Evolutionary conservation across 2,888 invertebrate species (phyloP).

Genomic region (Macrostomum cliftonense): DNA sequence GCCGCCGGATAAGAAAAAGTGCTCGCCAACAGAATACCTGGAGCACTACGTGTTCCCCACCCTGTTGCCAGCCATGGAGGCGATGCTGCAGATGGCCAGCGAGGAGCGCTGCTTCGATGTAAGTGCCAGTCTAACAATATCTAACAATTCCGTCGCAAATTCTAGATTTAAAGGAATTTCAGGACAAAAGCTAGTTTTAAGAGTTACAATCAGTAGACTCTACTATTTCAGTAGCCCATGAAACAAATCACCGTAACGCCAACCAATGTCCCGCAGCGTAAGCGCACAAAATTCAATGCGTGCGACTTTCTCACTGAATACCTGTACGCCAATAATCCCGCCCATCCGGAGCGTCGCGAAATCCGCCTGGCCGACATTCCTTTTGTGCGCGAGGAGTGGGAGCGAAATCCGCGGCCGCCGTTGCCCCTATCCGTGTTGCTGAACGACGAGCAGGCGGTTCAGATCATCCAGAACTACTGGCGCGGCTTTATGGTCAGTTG

Average conservation of each 20-base stretch:
- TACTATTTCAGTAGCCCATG: too few relatives aligned
- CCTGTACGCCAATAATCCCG: constrained; percentile 20
- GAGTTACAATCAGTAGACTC: too few relatives aligned
- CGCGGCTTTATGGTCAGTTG: constrained; percentile 29
- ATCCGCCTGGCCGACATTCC: constrained; percentile 5
- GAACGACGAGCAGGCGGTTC: constrained; percentile 34
- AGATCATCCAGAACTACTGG: constrained; percentile 33
- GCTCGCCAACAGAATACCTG: constrained; percentile 27
- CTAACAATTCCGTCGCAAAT: too few relatives aligned
- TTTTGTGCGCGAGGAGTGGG: constrained; percentile 9
- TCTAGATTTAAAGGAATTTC: too few relatives aligned
- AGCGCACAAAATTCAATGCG: constrained; percentile 36
- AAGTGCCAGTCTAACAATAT: too few relatives aligned
- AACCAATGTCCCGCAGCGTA: constrained; percentile 31
- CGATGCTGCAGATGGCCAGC: constrained; percentile 32
- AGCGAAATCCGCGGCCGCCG: constrained; percentile 25
- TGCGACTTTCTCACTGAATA: constrained; percentile 33
- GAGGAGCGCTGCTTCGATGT: constrained; percentile 36
- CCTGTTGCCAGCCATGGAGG: constrained; percentile 31
- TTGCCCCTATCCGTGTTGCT: constrained; percentile 33
- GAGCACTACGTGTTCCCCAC: constrained; percentile 33
- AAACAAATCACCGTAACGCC: too few relatives aligned
- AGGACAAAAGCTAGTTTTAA: too few relatives aligned
- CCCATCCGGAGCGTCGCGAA: background rate
- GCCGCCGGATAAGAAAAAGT: constrained; percentile 21